phyloP scores from a whole-genome alignment of 2,888 invertebrate genomes.

The Conus canariensis region DNA sequence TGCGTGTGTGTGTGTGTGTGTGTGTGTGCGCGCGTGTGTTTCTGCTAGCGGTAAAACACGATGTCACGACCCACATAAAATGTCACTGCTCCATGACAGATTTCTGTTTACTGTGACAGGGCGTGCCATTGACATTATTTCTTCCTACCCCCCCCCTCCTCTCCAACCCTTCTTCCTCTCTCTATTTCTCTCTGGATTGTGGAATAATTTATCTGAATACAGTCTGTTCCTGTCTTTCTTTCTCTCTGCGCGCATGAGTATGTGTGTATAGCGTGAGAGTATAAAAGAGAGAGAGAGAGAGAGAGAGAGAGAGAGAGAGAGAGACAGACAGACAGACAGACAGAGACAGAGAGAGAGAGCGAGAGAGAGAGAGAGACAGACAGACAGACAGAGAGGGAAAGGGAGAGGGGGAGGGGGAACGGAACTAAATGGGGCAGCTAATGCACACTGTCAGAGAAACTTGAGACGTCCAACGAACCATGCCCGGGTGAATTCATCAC shows the following conservation, averaged over 20 bases:
- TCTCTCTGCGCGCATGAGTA: not conserved
- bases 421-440: too few species aligned
- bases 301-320: not conserved
- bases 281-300: not conserved
- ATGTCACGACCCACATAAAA: conserved; percentile 14
- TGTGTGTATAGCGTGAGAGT: not conserved
- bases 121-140: conserved; percentile 4
- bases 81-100: not conserved
- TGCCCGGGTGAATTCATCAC: too few species aligned
- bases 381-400: conserved; percentile 22
- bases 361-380: not conserved
- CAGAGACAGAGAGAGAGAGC: not conserved
- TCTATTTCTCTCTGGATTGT: not conserved
- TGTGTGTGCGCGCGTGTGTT: not conserved
- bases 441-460: too few species aligned
- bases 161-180: not conserved
- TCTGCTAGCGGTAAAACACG: not conserved
- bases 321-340: not conserved
- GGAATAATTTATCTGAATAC: too few species aligned
- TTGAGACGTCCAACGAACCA: too few species aligned
- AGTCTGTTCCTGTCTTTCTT: not conserved
- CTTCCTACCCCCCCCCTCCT: not conserved
- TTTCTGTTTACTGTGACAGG: not conserved
- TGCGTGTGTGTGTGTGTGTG: not conserved
- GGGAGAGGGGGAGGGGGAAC: not conserved